Base-by-base conservation (phyloP, 1,140 invertebrate species). In the Drosophila littoralis region DNA sequence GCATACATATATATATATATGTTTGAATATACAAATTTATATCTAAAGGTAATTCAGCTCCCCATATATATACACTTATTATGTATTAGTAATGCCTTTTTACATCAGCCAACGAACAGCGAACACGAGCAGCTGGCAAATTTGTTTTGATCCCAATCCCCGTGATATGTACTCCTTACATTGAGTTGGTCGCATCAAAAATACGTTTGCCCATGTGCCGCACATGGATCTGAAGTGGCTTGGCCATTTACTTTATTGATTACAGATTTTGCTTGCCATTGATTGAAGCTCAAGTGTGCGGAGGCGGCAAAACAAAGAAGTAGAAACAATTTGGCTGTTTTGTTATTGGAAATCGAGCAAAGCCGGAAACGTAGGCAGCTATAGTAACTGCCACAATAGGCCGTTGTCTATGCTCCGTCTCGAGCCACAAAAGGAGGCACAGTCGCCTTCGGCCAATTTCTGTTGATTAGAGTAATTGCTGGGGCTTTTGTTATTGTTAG, bases 231-330 rank as follows among this genome's bases (percentile, higher is more conserved):
- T 68, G 59, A 78, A 85, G 75, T 88, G 83, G 36, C 71, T 75
- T 33, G 75, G 71, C 81, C 82, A 86, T 86, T 79, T 86, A 86
- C 71, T 85, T 85, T 85, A 85, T 85, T 85, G 82, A 79, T 85
- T 86, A 85, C 82, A 82, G 59, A 52, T 70, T 75, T 70, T 38
- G 43, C 35, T 40, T 38, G 22, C 57, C 51, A 72, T 75, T 76
- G 61, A 76, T 76, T 76, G 73, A 65, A 46, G 69, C 55, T 64
- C 67, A 65, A 74, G 60, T 64, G 66, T 43, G 55, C 63, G 42
- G 22, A 46, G 40, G 13, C 45, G 59, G 6, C 35, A 46, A 38
- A 64, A 73, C 67, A 57, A 60, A 57, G 46, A 42, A 45, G 36
- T 10, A 33, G 15, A 60, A 69, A 52, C 66, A 69, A 69, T 69